A percentile compares a stretch with the other conserved stretches of the same genome.
Conservation (phyloP, 1,140 invertebrate genomes). For the Drosophila orena region DNA sequence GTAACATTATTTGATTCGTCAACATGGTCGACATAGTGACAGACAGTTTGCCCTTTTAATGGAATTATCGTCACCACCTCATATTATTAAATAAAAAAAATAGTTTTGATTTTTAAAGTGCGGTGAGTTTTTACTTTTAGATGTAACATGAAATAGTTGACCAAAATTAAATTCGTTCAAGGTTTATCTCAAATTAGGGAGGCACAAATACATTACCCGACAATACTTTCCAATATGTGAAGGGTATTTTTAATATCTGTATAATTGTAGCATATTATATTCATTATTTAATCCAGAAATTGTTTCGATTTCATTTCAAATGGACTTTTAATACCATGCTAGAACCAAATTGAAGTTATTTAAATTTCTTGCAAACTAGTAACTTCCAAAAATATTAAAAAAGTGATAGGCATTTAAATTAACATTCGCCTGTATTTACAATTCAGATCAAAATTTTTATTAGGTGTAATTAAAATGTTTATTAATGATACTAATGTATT, state of each 20-base stretch:
- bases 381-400: not conserved
- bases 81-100: not conserved
- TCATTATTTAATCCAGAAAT: not conserved
- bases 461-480: not conserved
- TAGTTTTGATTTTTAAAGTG: not conserved
- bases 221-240: not conserved
- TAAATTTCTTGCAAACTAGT: conserved; percentile 8
- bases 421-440: conserved; percentile 17
- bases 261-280: not conserved
- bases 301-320: not conserved
- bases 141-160: too few relatives aligned
- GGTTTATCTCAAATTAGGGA: not conserved
- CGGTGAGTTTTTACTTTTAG: not conserved
- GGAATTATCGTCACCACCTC: not conserved
- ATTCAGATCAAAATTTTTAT: not conserved
- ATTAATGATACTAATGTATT: not conserved
- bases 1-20: conserved; percentile 4
- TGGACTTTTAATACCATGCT: too few relatives aligned
- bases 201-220: not conserved
- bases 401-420: not conserved
- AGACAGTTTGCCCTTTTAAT: not conserved
- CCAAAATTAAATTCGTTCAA: not conserved
- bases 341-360: not conserved
- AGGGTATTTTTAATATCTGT: not conserved
- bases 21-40: not conserved